Evolutionary conservation across 2,797 vertebrate genomes (phyloP).

Genomic region (Pseudocheirus occidentalis): DNA sequence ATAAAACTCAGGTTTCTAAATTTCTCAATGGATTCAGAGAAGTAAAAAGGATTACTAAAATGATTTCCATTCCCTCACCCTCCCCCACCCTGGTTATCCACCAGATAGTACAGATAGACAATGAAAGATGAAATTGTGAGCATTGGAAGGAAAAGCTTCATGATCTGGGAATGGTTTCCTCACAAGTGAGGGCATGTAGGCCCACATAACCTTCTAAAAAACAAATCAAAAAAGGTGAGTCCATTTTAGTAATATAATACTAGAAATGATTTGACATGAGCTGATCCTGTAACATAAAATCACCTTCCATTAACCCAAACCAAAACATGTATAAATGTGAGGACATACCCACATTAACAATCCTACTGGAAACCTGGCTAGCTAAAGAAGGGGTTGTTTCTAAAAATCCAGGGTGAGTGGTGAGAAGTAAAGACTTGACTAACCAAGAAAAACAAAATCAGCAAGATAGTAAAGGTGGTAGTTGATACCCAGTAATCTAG

Average conservation of each 20-base stretch:
- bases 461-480: background rate
- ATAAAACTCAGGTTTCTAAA: slow-evolving; percentile 55
- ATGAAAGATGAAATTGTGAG: slow-evolving; percentile 59
- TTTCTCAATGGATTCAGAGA: slow-evolving; percentile 63
- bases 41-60: slow-evolving; percentile 72
- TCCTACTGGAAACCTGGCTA: background rate
- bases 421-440: background rate
- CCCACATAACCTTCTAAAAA: slow-evolving; percentile 61
- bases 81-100: slow-evolving; percentile 53
- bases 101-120: slow-evolving; percentile 61
- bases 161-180: slow-evolving; percentile 61
- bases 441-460: background rate
- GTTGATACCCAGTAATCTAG: background rate
- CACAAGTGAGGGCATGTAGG: slow-evolving; percentile 67
- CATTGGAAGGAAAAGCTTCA: slow-evolving; percentile 32
- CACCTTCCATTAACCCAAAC: slow-evolving; percentile 66
- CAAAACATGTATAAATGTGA: slow-evolving; percentile 1
- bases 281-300: slow-evolving; percentile 62
- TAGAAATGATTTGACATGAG: slow-evolving; percentile 65
- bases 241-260: slow-evolving; percentile 56
- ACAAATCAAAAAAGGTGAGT: slow-evolving; percentile 54
- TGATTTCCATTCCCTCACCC: slow-evolving; percentile 52
- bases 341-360: background rate
- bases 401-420: background rate
- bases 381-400: background rate